phyloP scores from a whole-genome alignment of 53 echinoderm and acorn worm genomes.

The Echinometra lucunter region DNA sequence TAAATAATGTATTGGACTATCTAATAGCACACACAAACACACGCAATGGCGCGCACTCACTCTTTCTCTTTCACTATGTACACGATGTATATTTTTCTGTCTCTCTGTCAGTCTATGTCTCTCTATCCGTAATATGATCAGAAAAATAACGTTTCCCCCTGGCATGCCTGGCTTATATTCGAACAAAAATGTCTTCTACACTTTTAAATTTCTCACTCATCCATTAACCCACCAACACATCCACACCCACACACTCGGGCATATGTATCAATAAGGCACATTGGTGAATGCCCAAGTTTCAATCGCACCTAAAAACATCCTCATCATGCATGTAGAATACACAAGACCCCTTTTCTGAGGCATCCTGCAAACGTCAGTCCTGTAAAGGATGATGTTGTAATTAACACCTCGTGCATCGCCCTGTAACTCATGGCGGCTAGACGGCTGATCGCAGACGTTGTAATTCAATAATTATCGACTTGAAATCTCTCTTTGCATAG shows the following conservation, averaged over 20 bases:
- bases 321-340: not conserved
- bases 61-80: too few species aligned
- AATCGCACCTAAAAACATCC: not conserved
- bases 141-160: too few species aligned
- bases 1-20: too few species aligned
- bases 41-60: too few species aligned
- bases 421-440: not conserved
- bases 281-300: constrained; percentile 19
- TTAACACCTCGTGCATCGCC: not conserved
- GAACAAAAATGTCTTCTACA: not conserved
- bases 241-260: not conserved
- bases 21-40: too few species aligned
- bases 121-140: too few species aligned
- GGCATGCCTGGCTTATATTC: too few species aligned
- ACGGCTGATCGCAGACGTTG: not conserved
- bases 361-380: not conserved
- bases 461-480: constrained; percentile 1
- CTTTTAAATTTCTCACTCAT: not conserved
- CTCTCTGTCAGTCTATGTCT: too few species aligned
- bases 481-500: not conserved
- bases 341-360: not conserved
- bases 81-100: too few species aligned
- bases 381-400: not conserved
- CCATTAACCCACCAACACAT: not conserved
- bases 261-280: not conserved